Evolutionary conservation across 2,113 vertebrate genomes (phyloP).

Genomic region (Naja naja): DNA sequence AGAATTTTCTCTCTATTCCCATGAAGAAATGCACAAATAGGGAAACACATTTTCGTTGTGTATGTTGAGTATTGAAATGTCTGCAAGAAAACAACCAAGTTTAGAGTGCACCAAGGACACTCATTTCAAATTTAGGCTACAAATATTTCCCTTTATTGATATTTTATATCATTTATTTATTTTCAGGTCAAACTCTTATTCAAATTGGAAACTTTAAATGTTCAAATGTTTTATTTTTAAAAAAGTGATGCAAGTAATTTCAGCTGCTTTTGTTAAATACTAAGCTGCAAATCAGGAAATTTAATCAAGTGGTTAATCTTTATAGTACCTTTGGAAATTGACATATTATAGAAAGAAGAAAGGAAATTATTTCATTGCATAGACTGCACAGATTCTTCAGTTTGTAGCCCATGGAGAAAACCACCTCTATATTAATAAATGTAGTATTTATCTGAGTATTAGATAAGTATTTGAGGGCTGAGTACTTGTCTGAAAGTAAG

Average conservation of each 20-base stretch:
- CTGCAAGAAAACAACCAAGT: too few species aligned
- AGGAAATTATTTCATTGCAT: neutral
- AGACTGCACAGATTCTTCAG: neutral
- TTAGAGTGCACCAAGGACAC: neutral
- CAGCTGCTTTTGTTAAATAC: neutral
- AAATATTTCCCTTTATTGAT: neutral
- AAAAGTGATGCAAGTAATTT: neutral
- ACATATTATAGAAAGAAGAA: neutral
- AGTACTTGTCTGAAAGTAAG: neutral
- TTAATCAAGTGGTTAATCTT: neutral
- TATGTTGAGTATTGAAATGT: too few species aligned
- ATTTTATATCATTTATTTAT: neutral
- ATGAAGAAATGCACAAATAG: neutral
- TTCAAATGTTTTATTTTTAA: neutral
- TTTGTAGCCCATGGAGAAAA: neutral
- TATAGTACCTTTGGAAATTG: neutral
- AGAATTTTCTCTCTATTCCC: neutral
- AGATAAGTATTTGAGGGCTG: neutral
- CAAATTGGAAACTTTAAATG: neutral
- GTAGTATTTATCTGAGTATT: neutral
- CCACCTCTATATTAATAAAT: neutral
- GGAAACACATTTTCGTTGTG: neutral
- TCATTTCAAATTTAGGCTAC: neutral
- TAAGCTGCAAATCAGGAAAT: neutral
- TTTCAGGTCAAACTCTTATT: neutral